Conservation (phyloP, 2,113 vertebrate genomes). For the Hippocampus barbouri region DNA sequence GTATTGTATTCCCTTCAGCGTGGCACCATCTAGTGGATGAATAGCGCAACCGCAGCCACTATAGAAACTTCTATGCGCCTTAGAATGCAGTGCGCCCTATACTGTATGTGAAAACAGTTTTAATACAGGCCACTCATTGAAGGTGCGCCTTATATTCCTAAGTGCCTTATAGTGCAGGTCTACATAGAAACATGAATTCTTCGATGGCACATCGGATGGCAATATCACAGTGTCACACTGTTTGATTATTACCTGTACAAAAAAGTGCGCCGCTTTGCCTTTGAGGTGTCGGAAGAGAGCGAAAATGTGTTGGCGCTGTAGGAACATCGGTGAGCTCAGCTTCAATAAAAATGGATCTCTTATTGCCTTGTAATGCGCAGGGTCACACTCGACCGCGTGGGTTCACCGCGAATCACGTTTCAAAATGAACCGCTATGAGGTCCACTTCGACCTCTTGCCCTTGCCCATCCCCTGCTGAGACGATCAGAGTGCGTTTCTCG, state of each 20-base stretch:
- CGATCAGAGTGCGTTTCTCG: conserved; percentile 59
- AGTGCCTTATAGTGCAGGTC: background rate
- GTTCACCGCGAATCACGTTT: conserved; percentile 54
- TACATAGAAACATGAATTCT: conserved; percentile 11
- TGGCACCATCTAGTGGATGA: too few relatives aligned
- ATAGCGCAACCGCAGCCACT: too few relatives aligned
- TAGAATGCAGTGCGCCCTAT: too few relatives aligned
- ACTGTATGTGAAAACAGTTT: too few relatives aligned
- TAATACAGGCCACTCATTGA: too few relatives aligned
- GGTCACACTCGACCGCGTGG: conserved; percentile 45
- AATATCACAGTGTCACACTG: conserved; percentile 40
- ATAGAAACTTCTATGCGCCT: too few relatives aligned
- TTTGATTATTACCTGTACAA: conserved; percentile 40
- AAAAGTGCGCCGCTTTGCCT: conserved; percentile 6
- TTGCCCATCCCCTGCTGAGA: conserved; percentile 29
- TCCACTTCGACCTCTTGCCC: conserved; percentile 48
- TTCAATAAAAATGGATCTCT: conserved; percentile 48
- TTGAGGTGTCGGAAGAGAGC: conserved; percentile 12
- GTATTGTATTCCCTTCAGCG: too few relatives aligned
- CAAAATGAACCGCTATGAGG: conserved; percentile 63
- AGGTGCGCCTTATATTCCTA: too few relatives aligned
- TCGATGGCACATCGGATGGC: conserved; percentile 21
- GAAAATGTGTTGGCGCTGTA: conserved; percentile 25
- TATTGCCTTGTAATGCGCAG: conserved; percentile 54
- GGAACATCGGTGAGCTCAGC: conserved; percentile 41